phyloP scores from a whole-genome alignment of 2,888 invertebrate genomes.

The Marronus borbonicus region DNA sequence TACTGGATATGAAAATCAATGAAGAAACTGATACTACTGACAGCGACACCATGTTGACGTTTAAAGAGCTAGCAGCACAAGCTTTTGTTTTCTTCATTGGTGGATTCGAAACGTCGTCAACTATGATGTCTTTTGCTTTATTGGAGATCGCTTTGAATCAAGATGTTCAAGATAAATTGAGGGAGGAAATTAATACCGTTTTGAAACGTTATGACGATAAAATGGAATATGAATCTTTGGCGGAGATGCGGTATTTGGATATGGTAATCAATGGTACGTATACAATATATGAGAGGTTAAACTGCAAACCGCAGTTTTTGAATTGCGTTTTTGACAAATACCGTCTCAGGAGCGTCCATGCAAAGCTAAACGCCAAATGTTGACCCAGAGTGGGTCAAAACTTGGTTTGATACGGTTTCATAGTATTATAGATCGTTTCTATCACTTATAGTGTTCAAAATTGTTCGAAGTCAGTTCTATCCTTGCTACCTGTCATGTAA shows the following conservation, averaged over 20 bases:
- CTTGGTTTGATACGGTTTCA: no score
- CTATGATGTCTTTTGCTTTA: constrained; percentile 65
- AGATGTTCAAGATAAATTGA: constrained; percentile 68
- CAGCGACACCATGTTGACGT: neutral
- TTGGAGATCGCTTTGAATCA: constrained; percentile 67
- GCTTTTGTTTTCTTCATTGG: constrained; percentile 69
- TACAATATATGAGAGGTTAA: neutral
- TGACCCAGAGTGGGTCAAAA: no score
- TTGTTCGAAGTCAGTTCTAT: no score
- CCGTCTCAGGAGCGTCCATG: no score
- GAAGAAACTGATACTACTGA: neutral
- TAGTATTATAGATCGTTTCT: no score
- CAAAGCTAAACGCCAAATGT: no score
- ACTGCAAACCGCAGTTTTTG: neutral
- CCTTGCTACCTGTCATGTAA: no score
- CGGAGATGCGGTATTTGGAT: constrained; percentile 70
- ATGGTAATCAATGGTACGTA: constrained; percentile 66
- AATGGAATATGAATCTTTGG: constrained; percentile 68
- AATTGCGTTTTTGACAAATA: neutral
- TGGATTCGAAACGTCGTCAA: constrained; percentile 70
- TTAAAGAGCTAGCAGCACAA: constrained; percentile 61
- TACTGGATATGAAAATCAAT: constrained; percentile 10
- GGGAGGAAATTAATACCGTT: constrained; percentile 65
- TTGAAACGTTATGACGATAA: constrained; percentile 62
- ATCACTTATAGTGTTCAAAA: no score